phyloP scores from a whole-genome alignment of 2,888 invertebrate species.

The Allacma fusca region DNA sequence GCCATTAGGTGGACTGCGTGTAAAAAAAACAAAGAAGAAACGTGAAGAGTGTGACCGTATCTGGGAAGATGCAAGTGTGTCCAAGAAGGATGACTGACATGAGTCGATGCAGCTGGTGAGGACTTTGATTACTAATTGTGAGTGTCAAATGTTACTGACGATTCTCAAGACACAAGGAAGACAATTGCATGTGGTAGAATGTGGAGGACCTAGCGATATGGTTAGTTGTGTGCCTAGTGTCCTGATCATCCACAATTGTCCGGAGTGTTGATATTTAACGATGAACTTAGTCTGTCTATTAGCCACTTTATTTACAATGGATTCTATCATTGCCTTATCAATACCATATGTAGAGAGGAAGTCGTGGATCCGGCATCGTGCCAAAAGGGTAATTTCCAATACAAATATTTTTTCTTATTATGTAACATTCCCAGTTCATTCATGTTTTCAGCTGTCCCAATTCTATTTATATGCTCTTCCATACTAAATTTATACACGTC shows the following conservation, averaged over 20 bases:
- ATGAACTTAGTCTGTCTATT: constrained; percentile 48
- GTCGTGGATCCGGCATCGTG: constrained; percentile 47
- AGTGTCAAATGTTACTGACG: constrained; percentile 2
- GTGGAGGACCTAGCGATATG: not conserved
- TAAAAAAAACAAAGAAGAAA: too few relatives aligned
- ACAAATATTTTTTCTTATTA: not conserved
- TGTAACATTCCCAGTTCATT: not conserved
- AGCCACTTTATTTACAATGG: constrained; percentile 41
- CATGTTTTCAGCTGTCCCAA: too few relatives aligned
- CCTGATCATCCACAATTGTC: not conserved
- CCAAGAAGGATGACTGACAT: not conserved
- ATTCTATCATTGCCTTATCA: constrained; percentile 37
- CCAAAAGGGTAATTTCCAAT: constrained; percentile 33
- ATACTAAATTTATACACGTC: too few relatives aligned
- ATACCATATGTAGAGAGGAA: constrained; percentile 49
- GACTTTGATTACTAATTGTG: not conserved
- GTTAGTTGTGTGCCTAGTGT: not conserved
- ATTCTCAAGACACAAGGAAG: not conserved
- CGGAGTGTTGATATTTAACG: constrained; percentile 17
- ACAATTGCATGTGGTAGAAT: not conserved
- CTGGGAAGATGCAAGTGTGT: not conserved
- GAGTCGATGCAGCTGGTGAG: not conserved
- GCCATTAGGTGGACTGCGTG: too few relatives aligned
- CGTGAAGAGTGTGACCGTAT: too few relatives aligned
- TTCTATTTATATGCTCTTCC: too few relatives aligned